These are phyloP conservation scores for Tetragnatha versicolor DNA, from an alignment of 1,140 invertebrate species.

Conservation along the genomic window DNA sequence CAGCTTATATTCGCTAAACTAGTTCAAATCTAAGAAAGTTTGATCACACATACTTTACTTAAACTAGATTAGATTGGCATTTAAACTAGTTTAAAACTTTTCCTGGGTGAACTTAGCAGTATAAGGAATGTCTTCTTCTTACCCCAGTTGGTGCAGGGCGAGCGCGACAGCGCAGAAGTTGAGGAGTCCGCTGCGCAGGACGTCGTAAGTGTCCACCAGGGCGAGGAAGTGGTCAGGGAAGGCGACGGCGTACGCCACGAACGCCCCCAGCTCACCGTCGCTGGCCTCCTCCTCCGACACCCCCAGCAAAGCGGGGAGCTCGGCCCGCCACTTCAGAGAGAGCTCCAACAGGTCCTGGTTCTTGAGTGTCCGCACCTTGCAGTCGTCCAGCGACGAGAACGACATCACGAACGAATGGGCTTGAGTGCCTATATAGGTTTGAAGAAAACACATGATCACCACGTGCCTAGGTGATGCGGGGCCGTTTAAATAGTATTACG, in stretches of 20 bases:
- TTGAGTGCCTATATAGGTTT: too few relatives aligned
- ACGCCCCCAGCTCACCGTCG: slow-evolving; percentile 86
- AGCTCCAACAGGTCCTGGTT: slow-evolving; percentile 74
- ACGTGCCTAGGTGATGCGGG: too few relatives aligned
- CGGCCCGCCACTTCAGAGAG: slow-evolving; percentile 74
- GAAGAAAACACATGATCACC: too few relatives aligned
- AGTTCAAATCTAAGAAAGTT: too few relatives aligned
- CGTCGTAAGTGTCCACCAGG: slow-evolving; percentile 98
- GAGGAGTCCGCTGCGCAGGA: slow-evolving; percentile 91
- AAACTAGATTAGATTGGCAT: too few relatives aligned
- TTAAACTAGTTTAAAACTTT: too few relatives aligned
- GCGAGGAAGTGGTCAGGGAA: slow-evolving; percentile 96
- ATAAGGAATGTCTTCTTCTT: too few relatives aligned
- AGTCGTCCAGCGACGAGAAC: slow-evolving; percentile 75
- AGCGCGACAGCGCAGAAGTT: slow-evolving; percentile 98
- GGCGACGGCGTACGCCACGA: slow-evolving; percentile 94
- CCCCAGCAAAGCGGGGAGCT: slow-evolving; percentile 73
- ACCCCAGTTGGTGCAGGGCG: slow-evolving; percentile 88
- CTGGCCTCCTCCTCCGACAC: slow-evolving; percentile 79
- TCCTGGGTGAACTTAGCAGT: too few relatives aligned
- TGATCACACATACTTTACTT: too few relatives aligned
- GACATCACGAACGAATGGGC: slow-evolving; percentile 99
- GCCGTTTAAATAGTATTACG: too few relatives aligned
- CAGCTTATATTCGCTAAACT: too few relatives aligned
- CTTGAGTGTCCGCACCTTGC: slow-evolving; percentile 67